phyloP scores from a whole-genome alignment of 2,797 vertebrate genomes.

The Oryzias dopingdopingensis region DNA sequence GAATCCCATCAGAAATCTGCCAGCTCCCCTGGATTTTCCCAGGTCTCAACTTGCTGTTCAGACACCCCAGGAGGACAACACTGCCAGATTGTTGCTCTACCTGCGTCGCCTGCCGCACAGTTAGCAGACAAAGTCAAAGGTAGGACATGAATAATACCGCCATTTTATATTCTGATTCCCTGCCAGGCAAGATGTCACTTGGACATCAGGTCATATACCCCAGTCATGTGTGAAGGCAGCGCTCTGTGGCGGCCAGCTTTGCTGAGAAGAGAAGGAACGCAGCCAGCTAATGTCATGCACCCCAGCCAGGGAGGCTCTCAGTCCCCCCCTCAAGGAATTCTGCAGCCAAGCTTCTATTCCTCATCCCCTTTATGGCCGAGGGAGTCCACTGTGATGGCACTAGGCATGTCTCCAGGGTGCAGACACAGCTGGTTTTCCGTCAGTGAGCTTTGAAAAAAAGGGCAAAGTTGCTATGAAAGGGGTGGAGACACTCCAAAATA shows the following conservation, averaged over 20 bases:
- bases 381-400: constrained; percentile 59
- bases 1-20: constrained; percentile 21
- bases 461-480: constrained; percentile 43
- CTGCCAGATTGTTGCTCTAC: constrained; percentile 34
- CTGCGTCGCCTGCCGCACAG: constrained; percentile 34
- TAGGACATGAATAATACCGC: constrained; percentile 73
- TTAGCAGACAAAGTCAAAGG: constrained; percentile 75
- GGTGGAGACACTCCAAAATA: constrained; percentile 24
- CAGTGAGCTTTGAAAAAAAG: constrained; percentile 60
- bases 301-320: constrained; percentile 59
- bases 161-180: constrained; percentile 76
- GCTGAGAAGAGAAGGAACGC: constrained; percentile 65
- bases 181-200: constrained; percentile 74
- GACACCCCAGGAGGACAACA: constrained; percentile 21
- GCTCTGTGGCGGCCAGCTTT: constrained; percentile 42
- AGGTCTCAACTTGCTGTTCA: constrained; percentile 16
- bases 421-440: constrained; percentile 76
- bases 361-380: constrained; percentile 32
- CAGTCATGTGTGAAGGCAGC: constrained; percentile 63
- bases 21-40: constrained; percentile 14
- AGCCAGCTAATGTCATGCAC: constrained; percentile 76
- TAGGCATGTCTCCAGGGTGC: constrained; percentile 71
- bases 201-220: constrained; percentile 74
- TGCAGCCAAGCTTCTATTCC: constrained; percentile 50
- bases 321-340: constrained; percentile 51